Percentiles rank a stretch among this genome's conserved stretches.
Evolutionary conservation across 2,113 vertebrate genomes (phyloP).

Genomic region (Dendrocopos noguchii): DNA sequence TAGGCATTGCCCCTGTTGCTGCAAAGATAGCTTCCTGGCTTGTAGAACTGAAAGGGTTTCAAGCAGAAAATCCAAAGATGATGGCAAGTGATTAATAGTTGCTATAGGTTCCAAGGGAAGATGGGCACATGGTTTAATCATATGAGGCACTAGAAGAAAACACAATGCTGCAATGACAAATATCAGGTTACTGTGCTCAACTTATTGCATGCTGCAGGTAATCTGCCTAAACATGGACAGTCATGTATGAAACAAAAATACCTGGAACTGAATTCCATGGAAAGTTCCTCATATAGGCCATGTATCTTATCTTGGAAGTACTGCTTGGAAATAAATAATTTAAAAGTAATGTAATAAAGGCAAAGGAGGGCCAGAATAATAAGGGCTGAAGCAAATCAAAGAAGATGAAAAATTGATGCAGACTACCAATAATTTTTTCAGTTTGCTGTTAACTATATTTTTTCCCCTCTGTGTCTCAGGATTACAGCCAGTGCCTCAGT

Average conservation of each 20-base stretch:
- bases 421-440: neutral
- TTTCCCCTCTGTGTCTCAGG: neutral
- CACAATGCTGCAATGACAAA: conserved; percentile 2
- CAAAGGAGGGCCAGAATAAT: neutral
- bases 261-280: neutral
- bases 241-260: neutral
- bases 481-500: neutral
- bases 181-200: conserved; percentile 24
- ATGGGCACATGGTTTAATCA: conserved; percentile 37
- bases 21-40: neutral
- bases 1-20: neutral
- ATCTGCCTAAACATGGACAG: neutral
- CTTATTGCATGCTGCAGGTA: neutral
- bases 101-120: neutral
- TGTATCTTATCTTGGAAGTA: neutral
- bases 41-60: conserved; percentile 15
- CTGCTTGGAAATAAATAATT: neutral
- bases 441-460: neutral
- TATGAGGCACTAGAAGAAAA: conserved; percentile 3
- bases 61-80: conserved; percentile 38
- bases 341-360: neutral
- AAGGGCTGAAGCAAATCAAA: neutral
- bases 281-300: neutral
- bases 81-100: conserved; percentile 45
- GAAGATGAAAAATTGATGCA: neutral